Conservation (phyloP, 1,140 invertebrate genomes). For the Cephus cinctus region DNA sequence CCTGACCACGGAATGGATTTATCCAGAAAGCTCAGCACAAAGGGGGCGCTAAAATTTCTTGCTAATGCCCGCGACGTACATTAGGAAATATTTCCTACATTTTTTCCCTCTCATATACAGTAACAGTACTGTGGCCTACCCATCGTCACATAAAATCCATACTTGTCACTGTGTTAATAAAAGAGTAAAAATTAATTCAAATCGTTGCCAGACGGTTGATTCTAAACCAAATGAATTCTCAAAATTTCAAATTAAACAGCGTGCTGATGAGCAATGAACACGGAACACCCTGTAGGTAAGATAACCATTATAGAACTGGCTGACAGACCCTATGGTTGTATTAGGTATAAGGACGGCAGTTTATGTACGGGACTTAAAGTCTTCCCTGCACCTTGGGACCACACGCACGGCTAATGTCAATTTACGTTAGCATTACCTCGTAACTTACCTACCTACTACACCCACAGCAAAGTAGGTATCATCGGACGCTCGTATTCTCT, state of each 20-base stretch:
- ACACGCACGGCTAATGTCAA: conserved; percentile 10
- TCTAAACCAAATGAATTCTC: no score
- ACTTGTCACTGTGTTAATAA: no score
- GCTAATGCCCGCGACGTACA: conserved; percentile 24
- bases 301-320: background rate
- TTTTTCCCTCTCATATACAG: no score
- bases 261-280: no score
- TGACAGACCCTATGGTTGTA: background rate
- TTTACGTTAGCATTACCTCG: conserved; percentile 9
- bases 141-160: no score
- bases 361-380: conserved; percentile 3
- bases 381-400: background rate
- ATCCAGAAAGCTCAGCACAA: conserved; percentile 36
- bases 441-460: background rate
- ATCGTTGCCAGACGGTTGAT: no score
- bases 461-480: background rate
- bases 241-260: no score
- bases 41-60: conserved; percentile 32
- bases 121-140: no score
- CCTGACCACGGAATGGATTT: conserved; percentile 48
- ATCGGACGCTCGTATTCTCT: background rate
- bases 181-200: no score
- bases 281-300: background rate
- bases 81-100: no score
- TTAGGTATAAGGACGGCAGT: background rate